Percentiles rank a stretch among this genome's conserved stretches.
Evolutionary conservation across 2,888 invertebrate genomes (phyloP).

Genomic region (Yponomeuta plumbellus): DNA sequence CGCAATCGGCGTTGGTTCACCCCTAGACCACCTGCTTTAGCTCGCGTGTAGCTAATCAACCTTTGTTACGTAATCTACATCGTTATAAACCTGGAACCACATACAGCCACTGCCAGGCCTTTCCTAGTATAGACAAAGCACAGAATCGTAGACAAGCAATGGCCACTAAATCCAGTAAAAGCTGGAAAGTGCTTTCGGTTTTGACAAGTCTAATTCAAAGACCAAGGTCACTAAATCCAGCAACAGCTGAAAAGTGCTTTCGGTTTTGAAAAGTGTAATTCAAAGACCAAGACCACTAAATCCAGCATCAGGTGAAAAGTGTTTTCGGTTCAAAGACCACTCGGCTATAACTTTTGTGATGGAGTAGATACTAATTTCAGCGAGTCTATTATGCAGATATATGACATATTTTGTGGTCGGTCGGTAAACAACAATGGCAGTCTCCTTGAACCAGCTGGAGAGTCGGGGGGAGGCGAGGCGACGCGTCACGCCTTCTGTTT

Average conservation of each 20-base stretch:
- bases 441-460: conserved; percentile 11
- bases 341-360: too few relatives aligned
- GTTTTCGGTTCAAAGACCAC: not conserved
- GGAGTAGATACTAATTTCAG: not conserved
- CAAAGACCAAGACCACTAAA: not conserved
- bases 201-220: too few relatives aligned
- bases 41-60: not conserved
- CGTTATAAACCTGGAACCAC: not conserved
- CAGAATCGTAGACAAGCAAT: not conserved
- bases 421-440: not conserved
- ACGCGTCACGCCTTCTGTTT: not conserved
- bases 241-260: not conserved
- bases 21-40: not conserved
- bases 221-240: not conserved
- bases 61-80: not conserved
- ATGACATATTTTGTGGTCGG: not conserved
- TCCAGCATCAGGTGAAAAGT: not conserved
- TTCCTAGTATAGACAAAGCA: not conserved
- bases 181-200: not conserved
- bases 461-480: not conserved
- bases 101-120: not conserved
- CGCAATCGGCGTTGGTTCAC: conserved; percentile 21
- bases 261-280: too few relatives aligned
- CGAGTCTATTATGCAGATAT: not conserved
- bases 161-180: not conserved